Conservation (phyloP, 2,888 invertebrate species). For the Dynastes grantii region DNA sequence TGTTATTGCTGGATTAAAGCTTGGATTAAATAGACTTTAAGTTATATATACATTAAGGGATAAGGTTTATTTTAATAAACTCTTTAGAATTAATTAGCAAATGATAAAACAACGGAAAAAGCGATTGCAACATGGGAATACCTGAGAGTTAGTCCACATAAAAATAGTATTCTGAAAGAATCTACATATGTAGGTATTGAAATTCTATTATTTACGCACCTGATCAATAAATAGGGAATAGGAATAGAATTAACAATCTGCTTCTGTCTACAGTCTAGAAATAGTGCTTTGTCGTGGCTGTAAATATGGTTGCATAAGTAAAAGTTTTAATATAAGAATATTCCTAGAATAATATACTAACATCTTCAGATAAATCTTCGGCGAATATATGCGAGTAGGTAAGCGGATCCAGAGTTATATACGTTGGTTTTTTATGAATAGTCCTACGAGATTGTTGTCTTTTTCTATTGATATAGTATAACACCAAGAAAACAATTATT, state of each 20-base stretch:
- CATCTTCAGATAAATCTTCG: conserved; percentile 20
- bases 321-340: neutral
- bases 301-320: conserved; percentile 29
- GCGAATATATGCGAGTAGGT: conserved; percentile 37
- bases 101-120: too few relatives aligned
- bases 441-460: conserved; percentile 19
- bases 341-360: conserved; percentile 15
- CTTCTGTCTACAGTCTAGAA: neutral
- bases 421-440: conserved; percentile 19
- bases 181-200: neutral
- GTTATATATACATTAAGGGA: too few relatives aligned
- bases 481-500: conserved; percentile 42
- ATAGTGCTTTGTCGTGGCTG: conserved; percentile 22
- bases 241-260: neutral
- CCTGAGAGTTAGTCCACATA: too few relatives aligned
- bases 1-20: too few relatives aligned
- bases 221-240: neutral
- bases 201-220: conserved; percentile 14
- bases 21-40: too few relatives aligned
- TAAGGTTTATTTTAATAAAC: too few relatives aligned
- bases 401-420: conserved; percentile 41
- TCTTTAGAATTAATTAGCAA: too few relatives aligned
- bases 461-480: conserved; percentile 29
- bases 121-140: too few relatives aligned
- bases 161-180: neutral